phyloP scores from a whole-genome alignment of 2,113 vertebrate genomes.

The Phyllopteryx taeniolatus region DNA sequence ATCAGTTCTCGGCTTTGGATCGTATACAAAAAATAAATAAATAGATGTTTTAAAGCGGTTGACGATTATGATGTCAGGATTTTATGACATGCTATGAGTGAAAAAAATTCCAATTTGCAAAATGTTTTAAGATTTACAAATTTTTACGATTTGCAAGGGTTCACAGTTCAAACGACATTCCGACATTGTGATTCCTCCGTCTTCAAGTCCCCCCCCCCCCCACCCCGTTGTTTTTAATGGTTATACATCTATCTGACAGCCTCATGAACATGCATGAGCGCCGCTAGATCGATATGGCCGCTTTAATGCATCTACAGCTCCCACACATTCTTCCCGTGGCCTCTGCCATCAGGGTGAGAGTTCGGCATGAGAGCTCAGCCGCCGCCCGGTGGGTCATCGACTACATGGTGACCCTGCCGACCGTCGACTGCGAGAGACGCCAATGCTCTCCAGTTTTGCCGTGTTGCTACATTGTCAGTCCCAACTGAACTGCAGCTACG shows the following conservation, averaged over 20 bases:
- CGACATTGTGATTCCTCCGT: neutral
- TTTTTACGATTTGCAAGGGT: neutral
- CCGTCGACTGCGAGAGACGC: neutral
- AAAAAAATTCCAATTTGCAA: neutral
- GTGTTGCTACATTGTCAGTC: neutral
- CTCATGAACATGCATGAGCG: conserved; percentile 7
- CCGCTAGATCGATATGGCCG: neutral
- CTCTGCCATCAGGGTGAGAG: neutral
- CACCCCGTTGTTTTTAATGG: neutral
- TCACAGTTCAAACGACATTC: neutral
- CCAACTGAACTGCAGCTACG: neutral
- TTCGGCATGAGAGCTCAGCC: neutral
- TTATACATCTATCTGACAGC: neutral
- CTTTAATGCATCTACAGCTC: conserved; percentile 1
- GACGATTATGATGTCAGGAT: too few relatives aligned
- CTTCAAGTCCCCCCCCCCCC: neutral
- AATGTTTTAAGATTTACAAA: neutral
- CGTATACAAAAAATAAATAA: too few relatives aligned
- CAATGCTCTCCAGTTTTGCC: neutral
- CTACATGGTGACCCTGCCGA: neutral
- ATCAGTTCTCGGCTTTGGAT: too few relatives aligned
- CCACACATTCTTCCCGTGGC: neutral
- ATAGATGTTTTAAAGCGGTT: too few relatives aligned
- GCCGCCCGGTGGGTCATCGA: neutral
- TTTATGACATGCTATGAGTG: neutral